A percentile compares a stretch with the other conserved stretches of the same genome.
phyloP scores from a whole-genome alignment of 2,113 vertebrate genomes.

The Eudyptes chrysolophus region DNA sequence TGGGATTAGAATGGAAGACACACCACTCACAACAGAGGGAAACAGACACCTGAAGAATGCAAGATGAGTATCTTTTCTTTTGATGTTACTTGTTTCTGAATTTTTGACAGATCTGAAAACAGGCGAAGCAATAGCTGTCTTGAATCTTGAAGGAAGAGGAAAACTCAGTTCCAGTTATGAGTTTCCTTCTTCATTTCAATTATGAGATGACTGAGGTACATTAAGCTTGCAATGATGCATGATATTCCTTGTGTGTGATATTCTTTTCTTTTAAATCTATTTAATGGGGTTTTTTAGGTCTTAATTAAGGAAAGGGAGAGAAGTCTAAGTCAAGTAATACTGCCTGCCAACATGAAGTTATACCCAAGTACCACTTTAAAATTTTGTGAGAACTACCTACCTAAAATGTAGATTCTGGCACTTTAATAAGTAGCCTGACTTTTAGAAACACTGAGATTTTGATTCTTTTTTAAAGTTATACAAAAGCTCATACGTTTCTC shows the following conservation, averaged over 20 bases:
- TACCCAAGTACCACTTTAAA: not conserved
- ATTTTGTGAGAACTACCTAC: not conserved
- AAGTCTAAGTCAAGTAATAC: not conserved
- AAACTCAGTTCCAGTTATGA: not conserved
- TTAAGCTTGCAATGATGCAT: not conserved
- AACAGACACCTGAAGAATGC: not conserved
- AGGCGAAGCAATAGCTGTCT: not conserved
- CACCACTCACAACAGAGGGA: not conserved
- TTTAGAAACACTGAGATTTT: not conserved
- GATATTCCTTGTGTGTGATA: not conserved
- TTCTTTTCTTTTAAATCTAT: not conserved
- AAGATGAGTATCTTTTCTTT: not conserved
- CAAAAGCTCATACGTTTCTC: not conserved
- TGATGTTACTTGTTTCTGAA: not conserved
- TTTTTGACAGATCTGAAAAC: slow-evolving; percentile 11
- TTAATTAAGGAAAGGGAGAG: slow-evolving; percentile 21
- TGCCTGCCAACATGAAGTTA: not conserved
- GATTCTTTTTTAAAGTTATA: not conserved
- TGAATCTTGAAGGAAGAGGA: not conserved
- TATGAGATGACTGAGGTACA: not conserved
- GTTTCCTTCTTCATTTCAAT: not conserved
- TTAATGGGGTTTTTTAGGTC: not conserved
- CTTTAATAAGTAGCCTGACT: not conserved
- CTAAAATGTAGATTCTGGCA: not conserved
- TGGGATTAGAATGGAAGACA: slow-evolving; percentile 1